Evolutionary conservation across 2,888 invertebrate genomes (phyloP), one percentile per base, ranked within the genome.

Genomic region (Cryptus viduatorius): DNA sequence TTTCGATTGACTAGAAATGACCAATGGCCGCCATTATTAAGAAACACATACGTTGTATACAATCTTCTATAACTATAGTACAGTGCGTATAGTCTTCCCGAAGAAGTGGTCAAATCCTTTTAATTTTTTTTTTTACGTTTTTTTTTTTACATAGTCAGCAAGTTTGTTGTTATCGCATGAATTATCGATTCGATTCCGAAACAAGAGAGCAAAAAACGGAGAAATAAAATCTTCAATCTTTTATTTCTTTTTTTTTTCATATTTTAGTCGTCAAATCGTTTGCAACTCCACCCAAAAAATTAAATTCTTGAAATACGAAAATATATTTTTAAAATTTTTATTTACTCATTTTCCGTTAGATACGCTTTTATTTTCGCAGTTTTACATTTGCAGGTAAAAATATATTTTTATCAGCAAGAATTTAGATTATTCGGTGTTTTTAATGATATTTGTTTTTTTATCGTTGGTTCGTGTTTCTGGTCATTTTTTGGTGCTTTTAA

Each of bases 1-100:
- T 50, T 44, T 64, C 56, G 73, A 83, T 83, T 83, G 83, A 83
- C 83, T 83, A 83, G 83, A 76, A 67, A 42, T n/a, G 79, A 76
- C 83, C 83, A 76, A 48, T 79, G 82, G 79, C 31, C 82, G 53
- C 68, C 37, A 37, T 83, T 79, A 83, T 67, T 46, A 61, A 68
- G 61, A 83, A 59, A 77, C 24, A 65, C 42, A 71, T 46, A 65
- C 31, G 48, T 72, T 77, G 73, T 75, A 73, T 73, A 75, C 61
- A 61, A 69, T 19, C 42, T 71, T 64, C 8, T 61, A 50, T 37
- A 48, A 64, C 50, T 76, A 79, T 64, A 64, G 42, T 56, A 72
- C 61, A 73, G 19, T 44, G 59, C 44, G 78, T 19, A 64, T 50
- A 69, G 59, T 79, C 61, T 64, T 59, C 10, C 37, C 29, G 42